These are phyloP conservation scores for Neuroscelio doddi DNA, from an alignment of 2,888 invertebrate species.

Conservation along the genomic window DNA sequence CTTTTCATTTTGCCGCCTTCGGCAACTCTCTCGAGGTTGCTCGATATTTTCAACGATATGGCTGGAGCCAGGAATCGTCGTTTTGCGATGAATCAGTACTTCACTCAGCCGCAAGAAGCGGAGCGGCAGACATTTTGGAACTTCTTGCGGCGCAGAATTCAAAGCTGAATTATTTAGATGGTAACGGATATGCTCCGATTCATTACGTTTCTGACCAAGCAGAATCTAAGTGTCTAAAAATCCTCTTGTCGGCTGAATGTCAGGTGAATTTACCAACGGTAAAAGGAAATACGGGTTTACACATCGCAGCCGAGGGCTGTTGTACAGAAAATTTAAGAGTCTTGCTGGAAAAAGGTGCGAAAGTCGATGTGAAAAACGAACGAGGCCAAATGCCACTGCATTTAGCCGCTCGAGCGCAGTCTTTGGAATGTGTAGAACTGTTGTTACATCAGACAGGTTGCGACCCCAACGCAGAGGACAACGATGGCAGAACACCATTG, in stretches of 20 bases:
- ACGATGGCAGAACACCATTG: constrained; percentile 85
- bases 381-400: constrained; percentile 90
- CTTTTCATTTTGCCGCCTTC: constrained; percentile 92
- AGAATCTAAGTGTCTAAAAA: constrained; percentile 81
- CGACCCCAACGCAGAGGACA: constrained; percentile 86
- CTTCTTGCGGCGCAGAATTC: constrained; percentile 84
- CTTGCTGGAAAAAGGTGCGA: constrained; percentile 82
- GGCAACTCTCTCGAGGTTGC: constrained; percentile 88
- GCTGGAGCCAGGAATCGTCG: constrained; percentile 78
- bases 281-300: constrained; percentile 85
- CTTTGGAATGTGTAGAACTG: constrained; percentile 86
- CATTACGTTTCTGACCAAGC: constrained; percentile 88
- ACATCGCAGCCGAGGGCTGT: constrained; percentile 91
- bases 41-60: constrained; percentile 82
- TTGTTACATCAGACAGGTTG: constrained; percentile 83
- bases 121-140: constrained; percentile 85
- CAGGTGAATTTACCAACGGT: constrained; percentile 82
- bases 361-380: constrained; percentile 82
- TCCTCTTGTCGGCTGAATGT: constrained; percentile 82
- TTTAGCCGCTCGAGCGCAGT: constrained; percentile 85
- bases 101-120: constrained; percentile 90
- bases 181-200: constrained; percentile 84
- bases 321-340: constrained; percentile 86
- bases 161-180: constrained; percentile 83
- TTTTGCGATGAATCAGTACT: constrained; percentile 84